Evolutionary conservation across 2,888 invertebrate genomes (phyloP), one percentile per base, ranked within the genome.

Genomic region (Gymnosoma rotundatum): DNA sequence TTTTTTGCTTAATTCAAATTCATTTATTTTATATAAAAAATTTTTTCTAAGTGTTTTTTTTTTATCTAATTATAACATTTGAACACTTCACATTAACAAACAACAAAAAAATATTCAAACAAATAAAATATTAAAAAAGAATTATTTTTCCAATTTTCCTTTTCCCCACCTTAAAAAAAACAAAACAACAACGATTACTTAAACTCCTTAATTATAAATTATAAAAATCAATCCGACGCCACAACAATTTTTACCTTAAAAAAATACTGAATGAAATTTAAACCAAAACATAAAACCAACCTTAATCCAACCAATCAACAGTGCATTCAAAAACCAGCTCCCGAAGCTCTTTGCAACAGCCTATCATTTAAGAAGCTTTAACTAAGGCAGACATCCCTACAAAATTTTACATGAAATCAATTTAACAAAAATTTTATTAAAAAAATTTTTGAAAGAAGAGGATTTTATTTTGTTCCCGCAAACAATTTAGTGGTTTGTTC

Each of bases 271-370:
- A n/a, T n/a, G 45, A 32, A 52, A 3, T 12, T 8, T 36, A 52
- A 67, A 58, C n/a, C n/a, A 18, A 12, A 58, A 70, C 16, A 32
- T 20, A 16, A 45, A 70, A 54, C 81, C 86, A 83, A 82, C 76
- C 78, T 78, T 83, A 72, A 70, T 58, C 50, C 83, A 81, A 83
- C 83, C 69, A 86, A 69, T 72, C 80, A 87, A 45, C 88, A 89
- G 89, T 91, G 88, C 90, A 90, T 88, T 91, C 92, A 87, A 92
- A 91, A 89, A 91, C 89, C 91, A 92, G 92, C 88, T 92, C 92
- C 88, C 91, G 92, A 88, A 91, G 91, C 88, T 92, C 92, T 78
- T 88, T 92, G 88, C 92, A 91, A 88, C 91, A 91, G 85, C 89
- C 89, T 54, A 89, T 89, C 86, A 86, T 83, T 70, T 90, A 89